Conservation (phyloP, 2,113 vertebrate genomes). For the Spea multiplicata region DNA sequence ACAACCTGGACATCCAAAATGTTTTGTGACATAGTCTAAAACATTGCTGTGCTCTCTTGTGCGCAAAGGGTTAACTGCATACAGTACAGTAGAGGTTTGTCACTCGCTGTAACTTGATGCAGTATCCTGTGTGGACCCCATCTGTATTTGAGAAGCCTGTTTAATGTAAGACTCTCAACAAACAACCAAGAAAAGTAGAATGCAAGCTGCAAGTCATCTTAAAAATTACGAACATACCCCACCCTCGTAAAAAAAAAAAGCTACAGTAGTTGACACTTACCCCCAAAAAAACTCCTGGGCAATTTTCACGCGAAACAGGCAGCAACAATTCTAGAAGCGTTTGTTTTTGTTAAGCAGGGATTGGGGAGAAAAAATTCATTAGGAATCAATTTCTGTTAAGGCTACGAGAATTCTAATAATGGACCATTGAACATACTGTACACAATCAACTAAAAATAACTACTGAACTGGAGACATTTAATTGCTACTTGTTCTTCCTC, state of each 20-base stretch:
- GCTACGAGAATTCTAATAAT: constrained; percentile 14
- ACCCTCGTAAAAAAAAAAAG: background rate
- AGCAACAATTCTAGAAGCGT: background rate
- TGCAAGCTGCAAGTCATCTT: background rate
- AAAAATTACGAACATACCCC: background rate
- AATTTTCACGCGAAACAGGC: background rate
- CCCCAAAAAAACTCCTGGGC: background rate
- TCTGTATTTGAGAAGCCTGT: background rate
- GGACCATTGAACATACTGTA: background rate
- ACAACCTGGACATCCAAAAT: too few species aligned
- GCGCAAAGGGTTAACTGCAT: background rate
- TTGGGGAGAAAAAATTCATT: background rate
- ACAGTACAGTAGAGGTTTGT: background rate
- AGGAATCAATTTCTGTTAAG: constrained; percentile 39
- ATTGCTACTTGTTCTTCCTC: constrained; percentile 48
- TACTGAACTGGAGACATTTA: constrained; percentile 38
- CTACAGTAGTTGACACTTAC: background rate
- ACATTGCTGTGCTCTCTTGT: background rate
- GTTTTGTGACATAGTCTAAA: too few species aligned
- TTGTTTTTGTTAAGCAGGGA: background rate
- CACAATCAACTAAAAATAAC: background rate
- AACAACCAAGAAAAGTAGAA: background rate
- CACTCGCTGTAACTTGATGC: background rate
- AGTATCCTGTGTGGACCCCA: background rate
- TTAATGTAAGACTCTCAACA: background rate